These are phyloP conservation scores for Atrina japonica DNA, from an alignment of 2,888 invertebrate genomes.

Conservation along the genomic window DNA sequence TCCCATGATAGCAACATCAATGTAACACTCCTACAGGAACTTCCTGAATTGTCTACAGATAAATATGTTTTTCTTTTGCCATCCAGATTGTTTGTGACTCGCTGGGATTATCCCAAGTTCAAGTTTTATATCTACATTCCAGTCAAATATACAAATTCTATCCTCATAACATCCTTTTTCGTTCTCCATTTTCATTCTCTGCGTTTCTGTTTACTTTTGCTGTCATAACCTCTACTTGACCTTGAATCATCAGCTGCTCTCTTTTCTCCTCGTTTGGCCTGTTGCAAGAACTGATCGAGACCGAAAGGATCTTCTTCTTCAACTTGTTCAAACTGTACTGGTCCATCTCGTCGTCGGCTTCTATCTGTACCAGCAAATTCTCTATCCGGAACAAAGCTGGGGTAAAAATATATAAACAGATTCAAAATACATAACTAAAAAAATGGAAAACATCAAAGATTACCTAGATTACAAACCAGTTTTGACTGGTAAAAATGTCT, in stretches of 20 bases:
- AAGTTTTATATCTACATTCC: too few species aligned
- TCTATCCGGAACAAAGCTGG: constrained; percentile 97
- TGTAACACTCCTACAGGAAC: too few species aligned
- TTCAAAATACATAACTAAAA: not conserved
- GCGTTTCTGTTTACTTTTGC: constrained; percentile 68
- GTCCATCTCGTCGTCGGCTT: constrained; percentile 81
- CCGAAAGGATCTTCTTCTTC: constrained; percentile 95
- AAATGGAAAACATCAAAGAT: not conserved
- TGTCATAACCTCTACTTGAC: constrained; percentile 74
- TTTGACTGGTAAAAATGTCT: not conserved
- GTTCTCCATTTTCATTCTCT: constrained; percentile 64
- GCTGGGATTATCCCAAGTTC: too few species aligned
- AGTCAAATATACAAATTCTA: too few species aligned
- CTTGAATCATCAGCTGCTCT: constrained; percentile 74
- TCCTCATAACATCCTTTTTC: too few species aligned
- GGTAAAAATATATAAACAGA: constrained; percentile 36
- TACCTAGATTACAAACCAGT: not conserved
- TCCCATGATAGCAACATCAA: too few species aligned
- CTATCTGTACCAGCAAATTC: constrained; percentile 96
- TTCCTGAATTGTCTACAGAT: too few species aligned
- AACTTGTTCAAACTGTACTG: constrained; percentile 93
- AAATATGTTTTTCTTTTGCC: too few species aligned
- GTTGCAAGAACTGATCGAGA: constrained; percentile 97
- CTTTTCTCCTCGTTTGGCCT: constrained; percentile 89
- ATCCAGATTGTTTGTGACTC: too few species aligned